phyloP scores from a whole-genome alignment of 2,888 invertebrate genomes.

The Cacoxenus indagator region DNA sequence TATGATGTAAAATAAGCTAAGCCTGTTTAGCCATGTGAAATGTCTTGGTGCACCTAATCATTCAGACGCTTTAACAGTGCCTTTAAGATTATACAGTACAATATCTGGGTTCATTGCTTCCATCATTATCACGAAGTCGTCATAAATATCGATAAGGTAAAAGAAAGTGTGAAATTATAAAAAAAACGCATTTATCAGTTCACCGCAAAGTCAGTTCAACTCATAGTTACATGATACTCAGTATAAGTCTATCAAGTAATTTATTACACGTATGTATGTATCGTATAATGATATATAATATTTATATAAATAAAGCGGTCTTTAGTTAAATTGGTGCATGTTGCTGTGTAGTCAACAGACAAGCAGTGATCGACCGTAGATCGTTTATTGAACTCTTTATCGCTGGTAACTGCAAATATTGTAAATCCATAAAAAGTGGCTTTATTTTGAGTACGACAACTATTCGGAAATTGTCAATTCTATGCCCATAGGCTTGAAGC shows the following conservation, averaged over 20 bases:
- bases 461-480: not conserved
- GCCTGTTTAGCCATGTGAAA: too few species aligned
- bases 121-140: not conserved
- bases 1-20: too few species aligned
- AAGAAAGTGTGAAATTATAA: constrained; percentile 23
- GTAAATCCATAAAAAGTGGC: not conserved
- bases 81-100: not conserved
- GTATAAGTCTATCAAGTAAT: constrained; percentile 10
- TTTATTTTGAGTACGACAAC: not conserved
- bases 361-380: not conserved
- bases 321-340: constrained; percentile 11
- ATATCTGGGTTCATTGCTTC: not conserved
- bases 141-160: constrained; percentile 1
- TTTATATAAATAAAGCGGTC: constrained; percentile 8
- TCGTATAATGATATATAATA: too few species aligned
- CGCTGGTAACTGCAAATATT: not conserved
- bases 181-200: not conserved
- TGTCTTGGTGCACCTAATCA: too few species aligned
- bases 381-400: constrained; percentile 19
- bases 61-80: too few species aligned
- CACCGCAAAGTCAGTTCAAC: not conserved
- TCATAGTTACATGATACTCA: not conserved
- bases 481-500: not conserved
- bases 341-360: too few species aligned
- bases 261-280: constrained; percentile 4